Conservation (phyloP, 1,140 invertebrate species). For the Acyrthosiphon pisum region DNA sequence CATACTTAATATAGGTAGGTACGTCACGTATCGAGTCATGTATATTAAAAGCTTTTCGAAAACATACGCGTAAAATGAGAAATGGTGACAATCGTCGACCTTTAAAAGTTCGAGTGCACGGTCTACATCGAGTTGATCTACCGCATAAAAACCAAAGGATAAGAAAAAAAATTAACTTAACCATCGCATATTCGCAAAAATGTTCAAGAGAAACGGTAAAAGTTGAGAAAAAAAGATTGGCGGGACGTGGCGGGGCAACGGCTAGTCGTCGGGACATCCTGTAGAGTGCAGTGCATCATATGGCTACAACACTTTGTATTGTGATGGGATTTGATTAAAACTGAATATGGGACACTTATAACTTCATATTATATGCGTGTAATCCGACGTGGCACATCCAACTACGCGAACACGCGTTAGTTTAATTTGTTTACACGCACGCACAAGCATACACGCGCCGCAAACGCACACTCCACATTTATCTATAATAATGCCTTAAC, state of each 20-base stretch:
- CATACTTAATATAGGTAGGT: neutral
- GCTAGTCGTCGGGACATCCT: neutral
- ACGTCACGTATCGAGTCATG: neutral
- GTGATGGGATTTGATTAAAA: neutral
- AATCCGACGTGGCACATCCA: neutral
- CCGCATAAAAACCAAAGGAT: no score
- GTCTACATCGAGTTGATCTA: no score
- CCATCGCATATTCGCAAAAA: neutral
- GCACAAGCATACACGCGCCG: neutral
- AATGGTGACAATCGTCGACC: neutral
- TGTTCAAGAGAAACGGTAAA: neutral
- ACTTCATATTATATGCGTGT: neutral
- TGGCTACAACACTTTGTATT: neutral
- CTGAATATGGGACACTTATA: conserved; percentile 19
- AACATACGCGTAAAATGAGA: neutral
- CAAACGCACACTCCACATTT: neutral
- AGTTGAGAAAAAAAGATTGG: neutral
- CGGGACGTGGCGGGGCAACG: neutral
- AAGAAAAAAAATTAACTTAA: neutral
- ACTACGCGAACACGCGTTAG: neutral
- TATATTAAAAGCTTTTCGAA: neutral
- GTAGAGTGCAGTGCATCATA: neutral
- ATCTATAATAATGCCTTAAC: conserved; percentile 29
- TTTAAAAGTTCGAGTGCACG: no score
- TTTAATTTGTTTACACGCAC: conserved; percentile 16